A percentile compares a stretch with the other conserved stretches of the same genome.
These are phyloP conservation scores for Diogma glabrata DNA, from an alignment of 2,888 invertebrate species.

Conservation along the genomic window DNA sequence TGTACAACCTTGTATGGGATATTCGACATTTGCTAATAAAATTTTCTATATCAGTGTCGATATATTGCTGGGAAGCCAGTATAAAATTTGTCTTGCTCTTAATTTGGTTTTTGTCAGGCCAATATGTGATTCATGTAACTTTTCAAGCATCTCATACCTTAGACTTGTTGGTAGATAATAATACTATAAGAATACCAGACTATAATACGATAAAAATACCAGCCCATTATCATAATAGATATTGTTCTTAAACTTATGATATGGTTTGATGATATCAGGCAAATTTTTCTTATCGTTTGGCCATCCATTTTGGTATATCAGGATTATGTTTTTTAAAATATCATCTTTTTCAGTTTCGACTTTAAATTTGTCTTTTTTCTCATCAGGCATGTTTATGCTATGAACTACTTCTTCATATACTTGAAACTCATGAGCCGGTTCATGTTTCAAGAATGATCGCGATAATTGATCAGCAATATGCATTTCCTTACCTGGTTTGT, in stretches of 20 bases:
- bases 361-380: too few species aligned
- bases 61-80: too few species aligned
- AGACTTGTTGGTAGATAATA: too few species aligned
- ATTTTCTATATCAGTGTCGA: too few species aligned
- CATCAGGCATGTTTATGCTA: too few species aligned
- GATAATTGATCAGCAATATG: too few species aligned
- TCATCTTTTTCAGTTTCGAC: not conserved
- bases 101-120: slow-evolving; percentile 7
- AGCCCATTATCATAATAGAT: not conserved
- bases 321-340: not conserved
- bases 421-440: too few species aligned
- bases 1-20: too few species aligned
- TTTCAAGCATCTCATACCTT: not conserved
- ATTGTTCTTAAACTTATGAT: slow-evolving; percentile 9
- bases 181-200: not conserved
- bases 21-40: too few species aligned
- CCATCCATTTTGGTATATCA: not conserved
- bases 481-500: too few species aligned
- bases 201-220: not conserved
- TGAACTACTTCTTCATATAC: too few species aligned
- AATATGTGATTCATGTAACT: slow-evolving; percentile 9
- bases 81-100: slow-evolving; percentile 6
- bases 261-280: not conserved
- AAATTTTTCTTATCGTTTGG: not conserved
- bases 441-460: too few species aligned